Conservation (phyloP, 2,888 invertebrate species). For the Cryptocheilus praepositus region DNA sequence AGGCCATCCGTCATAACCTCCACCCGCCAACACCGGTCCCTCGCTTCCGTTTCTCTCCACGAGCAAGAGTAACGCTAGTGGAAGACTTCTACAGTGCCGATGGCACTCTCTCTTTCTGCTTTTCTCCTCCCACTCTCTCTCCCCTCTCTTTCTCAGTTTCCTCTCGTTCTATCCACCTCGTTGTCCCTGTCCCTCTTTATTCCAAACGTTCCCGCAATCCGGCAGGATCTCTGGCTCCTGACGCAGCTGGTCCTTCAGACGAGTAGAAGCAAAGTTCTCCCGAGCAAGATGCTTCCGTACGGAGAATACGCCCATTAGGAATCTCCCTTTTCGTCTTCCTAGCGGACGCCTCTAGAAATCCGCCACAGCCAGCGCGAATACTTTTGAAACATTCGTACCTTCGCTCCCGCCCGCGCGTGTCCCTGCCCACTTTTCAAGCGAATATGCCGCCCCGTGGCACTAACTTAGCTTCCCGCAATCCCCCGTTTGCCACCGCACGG, state of each 20-base stretch:
- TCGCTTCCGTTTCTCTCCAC: constrained; percentile 30
- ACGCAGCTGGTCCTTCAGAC: constrained; percentile 46
- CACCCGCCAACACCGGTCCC: constrained; percentile 28
- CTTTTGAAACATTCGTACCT: constrained; percentile 31
- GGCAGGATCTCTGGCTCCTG: constrained; percentile 27
- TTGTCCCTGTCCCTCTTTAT: constrained; percentile 12
- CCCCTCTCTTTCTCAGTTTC: constrained; percentile 4
- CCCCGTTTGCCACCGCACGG: constrained; percentile 16
- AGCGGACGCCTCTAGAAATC: constrained; percentile 37
- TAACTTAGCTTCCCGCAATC: constrained; percentile 11
- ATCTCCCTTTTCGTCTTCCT: constrained; percentile 23
- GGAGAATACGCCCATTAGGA: constrained; percentile 41
- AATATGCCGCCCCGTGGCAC: constrained; percentile 15
- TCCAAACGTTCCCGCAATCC: constrained; percentile 24
- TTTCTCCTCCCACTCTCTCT: no score
- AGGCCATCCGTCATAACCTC: constrained; percentile 54
- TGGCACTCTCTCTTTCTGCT: constrained; percentile 24
- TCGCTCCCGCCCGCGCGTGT: constrained; percentile 12
- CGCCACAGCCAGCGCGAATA: constrained; percentile 22
- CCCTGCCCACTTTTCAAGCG: constrained; percentile 14
- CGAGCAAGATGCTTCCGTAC: constrained; percentile 56
- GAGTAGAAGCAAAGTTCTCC: constrained; percentile 44
- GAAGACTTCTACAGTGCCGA: constrained; percentile 27
- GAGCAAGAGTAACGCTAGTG: constrained; percentile 35
- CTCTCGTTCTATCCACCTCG: constrained; percentile 1